Evolutionary conservation across 2,797 vertebrate species (phyloP).

Genomic region (Sorex maritimensis): DNA sequence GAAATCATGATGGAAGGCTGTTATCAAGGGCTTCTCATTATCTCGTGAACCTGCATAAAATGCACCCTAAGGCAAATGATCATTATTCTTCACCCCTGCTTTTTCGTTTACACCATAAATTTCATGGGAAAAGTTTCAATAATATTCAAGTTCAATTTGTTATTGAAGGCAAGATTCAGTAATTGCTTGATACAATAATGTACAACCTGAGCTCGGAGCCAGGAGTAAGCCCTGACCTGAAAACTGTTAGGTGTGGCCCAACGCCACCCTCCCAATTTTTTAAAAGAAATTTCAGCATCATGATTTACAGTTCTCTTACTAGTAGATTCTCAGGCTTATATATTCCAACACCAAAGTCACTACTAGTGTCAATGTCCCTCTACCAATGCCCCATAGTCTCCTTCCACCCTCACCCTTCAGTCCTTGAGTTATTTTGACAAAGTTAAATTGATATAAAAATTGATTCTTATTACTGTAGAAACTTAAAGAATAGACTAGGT

Average conservation of each 20-base stretch:
- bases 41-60: background rate
- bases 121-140: conserved; percentile 58
- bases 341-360: no score
- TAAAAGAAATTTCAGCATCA: no score
- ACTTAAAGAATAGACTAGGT: no score
- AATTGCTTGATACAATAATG: background rate
- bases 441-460: conserved; percentile 32
- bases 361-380: no score
- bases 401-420: background rate
- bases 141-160: conserved; percentile 54
- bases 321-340: no score
- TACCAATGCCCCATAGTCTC: background rate
- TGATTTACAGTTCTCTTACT: no score
- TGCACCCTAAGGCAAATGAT: background rate
- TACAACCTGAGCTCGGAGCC: background rate
- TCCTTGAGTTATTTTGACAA: conserved; percentile 58
- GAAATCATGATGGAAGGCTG: conserved; percentile 18
- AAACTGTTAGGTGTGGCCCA: no score
- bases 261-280: no score
- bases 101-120: conserved; percentile 50
- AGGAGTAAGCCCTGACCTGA: no score
- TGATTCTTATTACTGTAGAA: background rate
- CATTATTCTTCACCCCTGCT: conserved; percentile 34
- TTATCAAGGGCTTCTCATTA: background rate
- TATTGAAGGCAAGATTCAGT: conserved; percentile 49